Evolutionary conservation across 2,797 vertebrate species (phyloP), one percentile per base, ranked within the genome.

Genomic region (Sebastes jordani): DNA sequence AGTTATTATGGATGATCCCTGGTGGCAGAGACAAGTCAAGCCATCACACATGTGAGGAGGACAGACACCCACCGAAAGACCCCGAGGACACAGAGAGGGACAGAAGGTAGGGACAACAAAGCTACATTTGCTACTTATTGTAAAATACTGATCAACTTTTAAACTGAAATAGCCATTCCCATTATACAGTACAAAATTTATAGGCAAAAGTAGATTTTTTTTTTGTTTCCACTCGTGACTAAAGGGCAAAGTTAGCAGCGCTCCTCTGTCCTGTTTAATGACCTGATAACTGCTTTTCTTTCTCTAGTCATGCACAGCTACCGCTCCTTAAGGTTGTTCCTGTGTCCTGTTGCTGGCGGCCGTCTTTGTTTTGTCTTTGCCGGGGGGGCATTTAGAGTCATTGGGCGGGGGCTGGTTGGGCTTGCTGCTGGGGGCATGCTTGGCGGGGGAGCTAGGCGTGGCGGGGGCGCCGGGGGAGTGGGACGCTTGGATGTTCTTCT

Each of bases 1-100:
- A 98, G 95, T 94, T 97, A 97, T 98, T 98, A 96, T 97, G 97
- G 97, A 98, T 96, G 97, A 97, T 97, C 96, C 97, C 98, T 98
- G 97, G 98, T 97, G 97, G 97, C 96, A 97, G 96, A 96, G 97
- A 99, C 96, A 98, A 97, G 97, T 92, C 86, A 96, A 95, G 94
- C 86, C 87, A 91, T 92, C 91, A 94, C 86, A 93, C 85, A 93
- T 56, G 84, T 84, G 88, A 91, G 81, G 83, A 89, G 86, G 85
- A 89, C 74, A 87, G 72, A 87, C 70, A 89, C 83, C 73, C 86
- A 86, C 78, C 10, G 62, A 85, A 38, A 86, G 55, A 79, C 86
- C 82, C 80, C 54, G 13, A 58, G 74, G 83, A 82, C 74, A 84
- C 52, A 62, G 82, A 71, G 73, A 71, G 83, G 83, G 71, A 86